These are phyloP conservation scores for Chauna torquata DNA, from an alignment of 2,113 vertebrate species.

Conservation along the genomic window DNA sequence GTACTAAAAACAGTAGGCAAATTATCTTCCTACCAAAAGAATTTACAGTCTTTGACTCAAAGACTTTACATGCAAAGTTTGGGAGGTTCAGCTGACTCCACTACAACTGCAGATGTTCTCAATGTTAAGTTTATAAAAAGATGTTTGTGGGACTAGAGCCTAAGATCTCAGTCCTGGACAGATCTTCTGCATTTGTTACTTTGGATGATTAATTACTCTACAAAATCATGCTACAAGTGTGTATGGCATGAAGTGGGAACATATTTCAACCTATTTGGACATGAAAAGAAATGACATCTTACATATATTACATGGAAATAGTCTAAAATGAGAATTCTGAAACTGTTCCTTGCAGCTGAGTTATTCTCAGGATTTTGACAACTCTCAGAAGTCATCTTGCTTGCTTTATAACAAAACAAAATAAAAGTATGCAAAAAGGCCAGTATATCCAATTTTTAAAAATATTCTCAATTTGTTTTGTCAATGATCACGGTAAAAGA, in stretches of 20 bases:
- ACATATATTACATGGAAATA: background rate
- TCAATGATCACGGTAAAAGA: background rate
- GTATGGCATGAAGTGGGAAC: background rate
- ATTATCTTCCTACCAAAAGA: background rate
- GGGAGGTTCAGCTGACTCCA: background rate
- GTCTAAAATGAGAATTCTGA: background rate
- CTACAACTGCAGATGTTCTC: background rate
- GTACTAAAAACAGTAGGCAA: background rate
- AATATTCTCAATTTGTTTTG: background rate
- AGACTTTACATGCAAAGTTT: background rate
- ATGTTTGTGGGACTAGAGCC: background rate
- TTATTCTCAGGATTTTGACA: background rate
- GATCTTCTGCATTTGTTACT: background rate
- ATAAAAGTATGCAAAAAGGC: background rate
- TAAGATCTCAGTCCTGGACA: background rate
- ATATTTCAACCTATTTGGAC: background rate
- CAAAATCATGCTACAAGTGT: background rate
- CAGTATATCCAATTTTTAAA: background rate
- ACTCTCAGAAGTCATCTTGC: background rate
- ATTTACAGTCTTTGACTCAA: background rate
- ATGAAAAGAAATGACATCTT: background rate
- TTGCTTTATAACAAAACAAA: background rate
- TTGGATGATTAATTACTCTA: background rate
- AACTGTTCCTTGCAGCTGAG: background rate
- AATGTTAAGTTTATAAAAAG: background rate